Conservation (phyloP, 2,113 vertebrate species). For the Aviceda subcristata region DNA sequence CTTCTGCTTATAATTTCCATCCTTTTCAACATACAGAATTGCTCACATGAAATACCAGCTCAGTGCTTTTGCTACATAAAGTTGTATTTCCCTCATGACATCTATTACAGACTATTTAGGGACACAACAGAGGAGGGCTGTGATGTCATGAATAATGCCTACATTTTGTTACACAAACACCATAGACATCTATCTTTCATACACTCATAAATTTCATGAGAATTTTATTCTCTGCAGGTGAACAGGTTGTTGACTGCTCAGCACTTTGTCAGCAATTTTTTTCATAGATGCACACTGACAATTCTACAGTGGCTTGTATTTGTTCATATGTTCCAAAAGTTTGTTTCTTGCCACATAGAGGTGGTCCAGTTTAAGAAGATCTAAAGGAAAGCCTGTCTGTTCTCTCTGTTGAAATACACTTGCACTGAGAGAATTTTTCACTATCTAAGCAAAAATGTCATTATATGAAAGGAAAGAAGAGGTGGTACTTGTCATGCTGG, state of each 20-base stretch:
- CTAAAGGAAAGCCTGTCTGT: background rate
- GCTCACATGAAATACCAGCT: background rate
- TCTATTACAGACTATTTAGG: background rate
- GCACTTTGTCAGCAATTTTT: background rate
- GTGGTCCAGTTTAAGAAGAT: background rate
- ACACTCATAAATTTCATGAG: background rate
- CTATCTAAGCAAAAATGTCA: background rate
- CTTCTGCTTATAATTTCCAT: background rate
- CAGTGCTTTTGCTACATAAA: background rate
- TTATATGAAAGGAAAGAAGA: slow-evolving; percentile 20
- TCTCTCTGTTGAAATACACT: background rate
- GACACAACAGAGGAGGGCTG: background rate
- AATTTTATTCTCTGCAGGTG: background rate
- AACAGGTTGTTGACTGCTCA: background rate
- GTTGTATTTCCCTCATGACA: background rate
- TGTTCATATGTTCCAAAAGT: background rate
- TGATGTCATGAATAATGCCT: background rate
- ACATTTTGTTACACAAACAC: background rate
- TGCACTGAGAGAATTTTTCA: background rate
- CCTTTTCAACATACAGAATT: background rate
- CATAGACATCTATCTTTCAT: background rate
- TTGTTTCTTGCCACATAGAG: background rate
- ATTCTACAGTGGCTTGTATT: background rate
- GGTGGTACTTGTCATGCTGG: slow-evolving; percentile 23
- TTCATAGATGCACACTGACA: background rate